Base-by-base conservation (phyloP, 2,797 vertebrate species). In the Loriculus beryllinus region DNA sequence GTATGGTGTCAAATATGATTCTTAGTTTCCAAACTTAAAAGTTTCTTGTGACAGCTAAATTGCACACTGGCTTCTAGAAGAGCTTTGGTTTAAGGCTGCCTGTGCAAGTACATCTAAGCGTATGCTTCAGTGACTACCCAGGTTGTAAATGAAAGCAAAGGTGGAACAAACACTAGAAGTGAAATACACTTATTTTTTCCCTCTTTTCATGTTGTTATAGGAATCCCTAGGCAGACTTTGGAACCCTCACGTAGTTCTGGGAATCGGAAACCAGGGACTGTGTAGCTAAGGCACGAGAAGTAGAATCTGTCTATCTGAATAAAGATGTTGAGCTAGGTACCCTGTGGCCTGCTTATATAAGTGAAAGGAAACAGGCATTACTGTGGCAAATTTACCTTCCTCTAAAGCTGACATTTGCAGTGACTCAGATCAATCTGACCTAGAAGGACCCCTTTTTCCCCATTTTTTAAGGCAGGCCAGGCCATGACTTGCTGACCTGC, bases 301-400 rank as follows among this genome's bases (percentile, higher is more conserved):
- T 33, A n/a, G 64, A 59, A 56, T 67, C 60, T 37, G 12, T 70
- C 25, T 79, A 14, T 31, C 49, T 39, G 43, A 20, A 31, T 0
- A 0, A 11, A n/a, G 42, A 18, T 39, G 54, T n/a, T 2, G 0
- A 11, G 29, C n/a, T 45, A 33, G 25, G 31, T 52, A 9, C 43
- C 25, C 49, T 45, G 7, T 2, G 3, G 28, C 28, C 57, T 87
- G 42, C 47, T 67, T 19, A 4, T 17, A 8, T 13, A 31, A 29
- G 1, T 33, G 47, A 56, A 70, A 49, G 51, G 47, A 71, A 91
- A 31, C 5, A 2, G 31, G 33, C 47, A 10, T 40, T 80, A 80
- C 68, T 64, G 25, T 14, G 40, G 33, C 43, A 74, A 40, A 33
- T 56, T 40, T 43, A 37, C 75, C 42, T 59, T 26, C 1, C 26